Base-by-base conservation (phyloP, 53 echinoderm and acorn worm genomes). In the Pentamera pediparva region DNA sequence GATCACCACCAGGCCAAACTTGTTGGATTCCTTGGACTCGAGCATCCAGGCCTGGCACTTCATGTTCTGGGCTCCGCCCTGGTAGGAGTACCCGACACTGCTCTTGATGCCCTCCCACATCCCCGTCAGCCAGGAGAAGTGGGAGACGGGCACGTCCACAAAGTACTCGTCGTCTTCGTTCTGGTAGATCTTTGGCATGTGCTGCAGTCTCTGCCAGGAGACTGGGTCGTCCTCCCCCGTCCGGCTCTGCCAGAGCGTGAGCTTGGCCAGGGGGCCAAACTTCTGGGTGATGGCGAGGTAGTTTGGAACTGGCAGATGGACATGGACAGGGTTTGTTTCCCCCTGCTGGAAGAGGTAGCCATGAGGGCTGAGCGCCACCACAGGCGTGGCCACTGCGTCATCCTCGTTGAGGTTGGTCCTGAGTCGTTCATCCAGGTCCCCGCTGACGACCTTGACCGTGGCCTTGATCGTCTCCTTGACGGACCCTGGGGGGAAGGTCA, bases 31-130 rank as follows among this genome's bases (percentile, higher is more conserved):
- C 35, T 82, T 52, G 40, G 58, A 89, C 27, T 98, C 98, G 58
- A 91, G 77, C 98, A 98, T 98, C 86, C 92, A 91, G 6, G 98
- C 98, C 67, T 92, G 98, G 55, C 98, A 98, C 47, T 92, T 98
- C 89, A 98, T 89, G 49, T 65, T 85, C 41, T 82, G 81, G 4
- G 92, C 86, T 4, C 89, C 88, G n/a, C 85, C 92, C 4, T 85
- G 86, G 51, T 88, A 91, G 2, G 75, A 69, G 49, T 82, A 85
- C 17, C 84, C 84, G 37, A 93, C 52, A 0, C 84, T 79, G 34
- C 81, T 83, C 60, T 81, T 81, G 81, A 89, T 91, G 32, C 91
- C 84, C 11, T 82, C 75, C 85, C 91, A 87, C 38, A 91, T 77
- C 25, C 85, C 77, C 0, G 88, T 88, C 22, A 91, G 62, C 91